Conservation (phyloP, 2,113 vertebrate species). For the Climacteris rufus region DNA sequence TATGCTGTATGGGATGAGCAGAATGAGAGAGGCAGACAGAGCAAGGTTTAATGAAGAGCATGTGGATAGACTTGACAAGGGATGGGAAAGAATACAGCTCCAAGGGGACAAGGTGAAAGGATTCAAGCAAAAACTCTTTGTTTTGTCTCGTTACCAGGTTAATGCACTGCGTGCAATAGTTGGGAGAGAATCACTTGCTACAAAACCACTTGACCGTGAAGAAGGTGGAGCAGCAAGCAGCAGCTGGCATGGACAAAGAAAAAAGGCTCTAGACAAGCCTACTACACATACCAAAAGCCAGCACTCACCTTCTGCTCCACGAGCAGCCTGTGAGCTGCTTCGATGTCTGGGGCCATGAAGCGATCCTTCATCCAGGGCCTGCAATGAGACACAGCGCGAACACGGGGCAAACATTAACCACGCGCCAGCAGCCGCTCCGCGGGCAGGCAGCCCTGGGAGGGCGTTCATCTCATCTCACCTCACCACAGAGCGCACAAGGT, state of each 20-base stretch:
- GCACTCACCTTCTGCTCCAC: conserved; percentile 89
- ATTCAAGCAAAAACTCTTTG: not conserved
- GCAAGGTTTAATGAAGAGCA: not conserved
- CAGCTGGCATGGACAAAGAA: not conserved
- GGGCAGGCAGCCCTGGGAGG: not conserved
- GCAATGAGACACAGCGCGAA: not conserved
- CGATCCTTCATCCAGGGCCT: conserved; percentile 98
- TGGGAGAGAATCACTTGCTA: not conserved
- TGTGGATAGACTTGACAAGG: not conserved
- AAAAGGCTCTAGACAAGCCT: not conserved
- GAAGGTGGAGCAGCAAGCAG: not conserved
- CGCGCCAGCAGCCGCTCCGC: not conserved
- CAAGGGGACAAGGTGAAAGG: not conserved
- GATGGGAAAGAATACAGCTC: not conserved
- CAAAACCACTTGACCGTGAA: not conserved
- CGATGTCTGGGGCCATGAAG: conserved; percentile 96
- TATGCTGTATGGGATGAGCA: not conserved
- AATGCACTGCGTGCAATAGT: not conserved
- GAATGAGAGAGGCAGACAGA: not conserved
- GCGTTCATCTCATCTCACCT: conserved; percentile 82
- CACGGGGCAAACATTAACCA: conserved; percentile 55
- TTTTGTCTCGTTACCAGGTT: not conserved
- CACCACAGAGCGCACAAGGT: conserved; percentile 93
- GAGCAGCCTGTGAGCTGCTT: conserved; percentile 86
- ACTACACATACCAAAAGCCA: fast-evolving